These are phyloP conservation scores for Chloroclysta siterata DNA, from an alignment of 2,888 invertebrate species.

Conservation along the genomic window DNA sequence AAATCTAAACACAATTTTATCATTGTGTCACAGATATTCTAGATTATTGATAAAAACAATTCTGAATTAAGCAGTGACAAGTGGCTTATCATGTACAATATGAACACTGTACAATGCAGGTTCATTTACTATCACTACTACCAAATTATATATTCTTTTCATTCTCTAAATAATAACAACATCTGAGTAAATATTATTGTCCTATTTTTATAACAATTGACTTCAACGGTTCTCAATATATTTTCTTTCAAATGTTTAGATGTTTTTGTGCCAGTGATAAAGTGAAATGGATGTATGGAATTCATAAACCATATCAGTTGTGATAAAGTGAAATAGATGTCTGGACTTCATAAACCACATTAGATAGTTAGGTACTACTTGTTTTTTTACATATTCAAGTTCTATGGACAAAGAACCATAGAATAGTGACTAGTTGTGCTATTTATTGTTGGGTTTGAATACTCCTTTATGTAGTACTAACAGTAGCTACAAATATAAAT, in stretches of 20 bases:
- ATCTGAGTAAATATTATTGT: constrained; percentile 19
- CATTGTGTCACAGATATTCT: constrained; percentile 29
- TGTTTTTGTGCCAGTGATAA: neutral
- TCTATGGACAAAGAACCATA: constrained; percentile 1
- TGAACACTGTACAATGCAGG: neutral
- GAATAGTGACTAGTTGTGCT: neutral
- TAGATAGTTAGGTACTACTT: neutral
- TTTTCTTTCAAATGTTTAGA: neutral
- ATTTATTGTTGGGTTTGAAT: neutral
- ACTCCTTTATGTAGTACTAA: constrained; percentile 8
- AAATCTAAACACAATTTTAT: constrained; percentile 28
- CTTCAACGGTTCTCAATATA: neutral
- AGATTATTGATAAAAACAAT: constrained; percentile 28
- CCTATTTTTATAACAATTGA: constrained; percentile 1
- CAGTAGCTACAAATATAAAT: neutral
- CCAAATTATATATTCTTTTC: constrained; percentile 7
- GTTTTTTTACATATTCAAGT: constrained; percentile 1
- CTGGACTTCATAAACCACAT: neutral
- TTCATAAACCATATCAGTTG: neutral
- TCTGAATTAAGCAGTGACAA: constrained; percentile 45
- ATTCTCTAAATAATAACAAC: constrained; percentile 2
- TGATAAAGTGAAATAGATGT: constrained; percentile 1
- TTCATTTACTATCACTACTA: constrained; percentile 7
- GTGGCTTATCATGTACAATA: neutral
- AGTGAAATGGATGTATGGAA: neutral